phyloP scores from a whole-genome alignment of 2,888 invertebrate species.

The Callimorpha dominula region DNA sequence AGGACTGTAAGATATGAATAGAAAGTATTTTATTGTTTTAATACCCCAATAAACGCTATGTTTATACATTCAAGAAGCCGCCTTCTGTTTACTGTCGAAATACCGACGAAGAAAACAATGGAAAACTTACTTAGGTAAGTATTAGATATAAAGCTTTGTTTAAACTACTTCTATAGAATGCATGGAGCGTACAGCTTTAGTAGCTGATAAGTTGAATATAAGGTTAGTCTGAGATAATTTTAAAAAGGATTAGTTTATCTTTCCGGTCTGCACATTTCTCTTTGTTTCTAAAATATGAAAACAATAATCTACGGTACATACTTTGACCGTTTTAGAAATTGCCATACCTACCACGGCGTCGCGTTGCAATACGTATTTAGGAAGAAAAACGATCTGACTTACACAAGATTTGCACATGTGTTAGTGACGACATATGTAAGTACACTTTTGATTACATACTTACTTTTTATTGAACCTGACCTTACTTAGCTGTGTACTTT shows the following conservation, averaged over 20 bases:
- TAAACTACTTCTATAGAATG: conserved; percentile 5
- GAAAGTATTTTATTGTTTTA: conserved; percentile 79
- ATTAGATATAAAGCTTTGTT: conserved; percentile 14
- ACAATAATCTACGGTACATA: no score
- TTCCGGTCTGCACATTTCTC: neutral
- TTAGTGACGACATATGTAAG: no score
- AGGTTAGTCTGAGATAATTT: conserved; percentile 8
- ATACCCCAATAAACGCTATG: conserved; percentile 66
- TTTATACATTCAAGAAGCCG: conserved; percentile 71
- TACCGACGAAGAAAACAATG: conserved; percentile 45
- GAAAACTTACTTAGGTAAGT: conserved; percentile 28
- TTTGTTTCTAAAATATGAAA: no score
- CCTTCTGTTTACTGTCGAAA: conserved; percentile 61
- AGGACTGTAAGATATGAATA: conserved; percentile 44
- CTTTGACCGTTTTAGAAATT: no score
- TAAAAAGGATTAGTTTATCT: conserved; percentile 5
- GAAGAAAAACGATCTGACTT: no score
- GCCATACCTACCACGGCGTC: no score
- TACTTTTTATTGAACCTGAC: no score
- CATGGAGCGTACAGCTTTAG: conserved; percentile 13
- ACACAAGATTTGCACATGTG: no score
- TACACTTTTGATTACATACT: no score
- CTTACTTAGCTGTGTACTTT: no score
- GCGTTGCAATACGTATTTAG: no score
- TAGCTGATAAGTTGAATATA: conserved; percentile 14